phyloP scores from a whole-genome alignment of 2,797 vertebrate genomes.

The Pygocentrus nattereri region DNA sequence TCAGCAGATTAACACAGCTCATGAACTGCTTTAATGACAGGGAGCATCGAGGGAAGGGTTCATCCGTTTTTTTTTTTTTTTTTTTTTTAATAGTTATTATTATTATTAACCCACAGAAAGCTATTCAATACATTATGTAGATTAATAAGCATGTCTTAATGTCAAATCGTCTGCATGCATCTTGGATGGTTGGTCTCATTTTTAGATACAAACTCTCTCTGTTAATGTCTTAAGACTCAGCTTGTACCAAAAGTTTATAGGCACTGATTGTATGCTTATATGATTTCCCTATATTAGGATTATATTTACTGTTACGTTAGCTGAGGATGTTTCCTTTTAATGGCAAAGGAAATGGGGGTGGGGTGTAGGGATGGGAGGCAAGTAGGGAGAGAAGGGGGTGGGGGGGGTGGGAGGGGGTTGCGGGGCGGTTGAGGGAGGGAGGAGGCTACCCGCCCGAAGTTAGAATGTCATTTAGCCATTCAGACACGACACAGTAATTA shows the following conservation, averaged over 20 bases:
- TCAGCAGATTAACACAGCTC: conserved; percentile 85
- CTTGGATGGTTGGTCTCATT: conserved; percentile 80
- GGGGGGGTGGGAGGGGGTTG: conserved; percentile 74
- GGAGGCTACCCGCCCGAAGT: conserved; percentile 80
- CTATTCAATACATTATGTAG: conserved; percentile 82
- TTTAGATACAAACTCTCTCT: conserved; percentile 78
- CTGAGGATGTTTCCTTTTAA: conserved; percentile 85
- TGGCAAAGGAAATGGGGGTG: conserved; percentile 87
- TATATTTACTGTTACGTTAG: conserved; percentile 87
- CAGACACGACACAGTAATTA: conserved; percentile 99
- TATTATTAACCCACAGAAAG: conserved; percentile 82
- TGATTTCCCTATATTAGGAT: conserved; percentile 86
- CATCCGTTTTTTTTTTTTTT: conserved; percentile 63
- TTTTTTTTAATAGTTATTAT: conserved; percentile 70
- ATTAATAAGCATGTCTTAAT: conserved; percentile 75
- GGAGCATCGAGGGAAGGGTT: conserved; percentile 80
- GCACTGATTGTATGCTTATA: conserved; percentile 85
- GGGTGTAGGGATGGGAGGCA: conserved; percentile 76
- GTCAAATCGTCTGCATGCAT: conserved; percentile 61
- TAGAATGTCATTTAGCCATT: conserved; percentile 98
- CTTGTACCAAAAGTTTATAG: conserved; percentile 76
- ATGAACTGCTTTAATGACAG: conserved; percentile 85
- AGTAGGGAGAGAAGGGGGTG: conserved; percentile 65
- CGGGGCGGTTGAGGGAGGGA: conserved; percentile 63
- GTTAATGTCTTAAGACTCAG: conserved; percentile 63